These are phyloP conservation scores for Phortica okadai DNA, from an alignment of 2,888 invertebrate species.

Conservation along the genomic window DNA sequence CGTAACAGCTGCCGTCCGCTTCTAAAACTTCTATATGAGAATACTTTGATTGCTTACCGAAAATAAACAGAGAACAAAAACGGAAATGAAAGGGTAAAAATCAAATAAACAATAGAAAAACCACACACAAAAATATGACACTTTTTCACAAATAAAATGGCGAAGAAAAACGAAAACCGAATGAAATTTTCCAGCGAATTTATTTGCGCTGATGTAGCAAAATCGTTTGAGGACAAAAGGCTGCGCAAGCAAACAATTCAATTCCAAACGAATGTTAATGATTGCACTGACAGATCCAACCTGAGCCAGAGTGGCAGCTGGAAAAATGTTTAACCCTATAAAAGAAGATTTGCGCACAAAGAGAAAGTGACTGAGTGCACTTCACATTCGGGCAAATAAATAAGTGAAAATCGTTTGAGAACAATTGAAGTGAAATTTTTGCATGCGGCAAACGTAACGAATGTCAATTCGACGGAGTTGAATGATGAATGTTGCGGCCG, in stretches of 20 bases:
- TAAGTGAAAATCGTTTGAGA: background rate
- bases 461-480: background rate
- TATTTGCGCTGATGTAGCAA: background rate
- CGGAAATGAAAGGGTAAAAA: slow-evolving; percentile 41
- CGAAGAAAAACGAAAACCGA: slow-evolving; percentile 15
- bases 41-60: background rate
- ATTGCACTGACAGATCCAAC: slow-evolving; percentile 38
- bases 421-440: slow-evolving; percentile 12
- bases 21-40: background rate
- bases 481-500: slow-evolving; percentile 17
- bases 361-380: slow-evolving; percentile 20
- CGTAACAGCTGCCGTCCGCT: background rate
- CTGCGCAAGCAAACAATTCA: slow-evolving; percentile 40
- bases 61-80: slow-evolving; percentile 10
- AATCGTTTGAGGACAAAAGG: background rate
- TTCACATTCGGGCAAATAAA: slow-evolving; percentile 22
- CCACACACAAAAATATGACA: slow-evolving; percentile 43
- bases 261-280: slow-evolving; percentile 43
- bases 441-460: slow-evolving; percentile 7
- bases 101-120: slow-evolving; percentile 36
- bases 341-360: background rate
- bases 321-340: slow-evolving; percentile 19
- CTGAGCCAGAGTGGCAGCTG: background rate
- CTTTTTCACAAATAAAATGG: slow-evolving; percentile 31
- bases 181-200: background rate